Conservation (phyloP, 2,888 invertebrate genomes). For the Cistogaster globosa region DNA sequence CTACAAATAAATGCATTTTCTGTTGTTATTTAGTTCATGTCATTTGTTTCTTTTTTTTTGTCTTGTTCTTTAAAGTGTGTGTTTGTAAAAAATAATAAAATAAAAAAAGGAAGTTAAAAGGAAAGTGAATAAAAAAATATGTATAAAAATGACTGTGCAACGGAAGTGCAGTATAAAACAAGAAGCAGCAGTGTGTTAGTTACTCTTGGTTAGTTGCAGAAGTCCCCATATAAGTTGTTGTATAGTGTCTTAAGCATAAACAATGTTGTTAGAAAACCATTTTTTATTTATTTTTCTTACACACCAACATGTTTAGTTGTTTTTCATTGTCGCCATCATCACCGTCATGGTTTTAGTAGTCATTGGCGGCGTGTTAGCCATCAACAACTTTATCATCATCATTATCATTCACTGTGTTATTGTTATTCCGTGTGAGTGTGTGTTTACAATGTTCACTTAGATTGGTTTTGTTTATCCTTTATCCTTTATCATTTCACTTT, state of each 20-base stretch:
- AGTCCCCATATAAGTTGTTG: conserved; percentile 3
- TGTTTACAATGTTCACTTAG: conserved; percentile 23
- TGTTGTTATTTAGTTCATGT: conserved; percentile 35
- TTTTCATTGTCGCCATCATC: conserved; percentile 44
- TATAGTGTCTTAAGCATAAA: conserved; percentile 38
- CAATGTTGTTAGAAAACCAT: conserved; percentile 9
- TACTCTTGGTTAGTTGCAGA: conserved; percentile 35
- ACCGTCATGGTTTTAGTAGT: conserved; percentile 40
- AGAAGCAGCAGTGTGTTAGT: conserved; percentile 54
- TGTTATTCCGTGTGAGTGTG: conserved; percentile 52
- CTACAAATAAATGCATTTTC: conserved; percentile 48
- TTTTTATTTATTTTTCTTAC: neutral
- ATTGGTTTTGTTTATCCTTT: conserved; percentile 24
- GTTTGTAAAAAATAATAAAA: conserved; percentile 18
- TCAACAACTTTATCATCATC: conserved; percentile 42
- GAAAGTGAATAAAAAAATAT: conserved; percentile 52
- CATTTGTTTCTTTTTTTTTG: neutral
- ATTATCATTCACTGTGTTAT: conserved; percentile 57
- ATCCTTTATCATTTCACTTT: conserved; percentile 29
- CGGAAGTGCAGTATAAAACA: conserved; percentile 67
- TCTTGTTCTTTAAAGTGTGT: neutral
- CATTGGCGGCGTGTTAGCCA: conserved; percentile 25
- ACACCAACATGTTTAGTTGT: conserved; percentile 37
- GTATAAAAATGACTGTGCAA: conserved; percentile 65
- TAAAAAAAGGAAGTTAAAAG: conserved; percentile 56